These are phyloP conservation scores for Leptonema lineaticorne DNA, from an alignment of 1,140 invertebrate genomes.

Conservation along the genomic window DNA sequence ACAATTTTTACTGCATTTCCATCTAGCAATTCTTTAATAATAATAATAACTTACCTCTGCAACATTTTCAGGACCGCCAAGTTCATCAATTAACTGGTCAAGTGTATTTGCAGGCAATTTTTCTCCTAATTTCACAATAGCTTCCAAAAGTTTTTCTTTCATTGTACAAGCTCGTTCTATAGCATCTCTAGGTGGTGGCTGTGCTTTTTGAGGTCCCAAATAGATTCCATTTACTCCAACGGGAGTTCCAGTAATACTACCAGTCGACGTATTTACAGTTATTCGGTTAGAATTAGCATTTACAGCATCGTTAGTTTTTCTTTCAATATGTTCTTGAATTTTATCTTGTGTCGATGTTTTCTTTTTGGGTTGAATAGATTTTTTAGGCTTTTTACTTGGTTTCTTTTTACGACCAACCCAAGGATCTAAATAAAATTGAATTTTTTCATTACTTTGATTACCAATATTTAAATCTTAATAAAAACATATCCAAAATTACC, in stretches of 20 bases:
- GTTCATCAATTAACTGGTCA: conserved; percentile 96
- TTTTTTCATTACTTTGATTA: not conserved
- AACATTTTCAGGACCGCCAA: conserved; percentile 96
- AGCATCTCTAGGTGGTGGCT: conserved; percentile 72
- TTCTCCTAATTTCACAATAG: conserved; percentile 86
- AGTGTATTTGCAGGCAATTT: conserved; percentile 95
- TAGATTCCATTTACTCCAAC: conserved; percentile 54
- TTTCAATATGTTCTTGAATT: conserved; percentile 66
- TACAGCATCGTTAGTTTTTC: conserved; percentile 53
- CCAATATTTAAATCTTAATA: not conserved
- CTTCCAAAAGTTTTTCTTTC: conserved; percentile 86
- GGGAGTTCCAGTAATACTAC: conserved; percentile 49
- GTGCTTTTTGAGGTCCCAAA: conserved; percentile 42
- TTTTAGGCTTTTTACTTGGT: conserved; percentile 66
- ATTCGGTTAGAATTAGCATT: conserved; percentile 39
- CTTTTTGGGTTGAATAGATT: conserved; percentile 52
- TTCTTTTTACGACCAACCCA: conserved; percentile 79
- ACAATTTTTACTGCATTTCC: not conserved
- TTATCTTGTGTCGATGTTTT: conserved; percentile 75
- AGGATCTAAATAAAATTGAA: conserved; percentile 61
- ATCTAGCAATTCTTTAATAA: not conserved
- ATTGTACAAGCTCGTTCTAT: conserved; percentile 86
- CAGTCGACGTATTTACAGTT: conserved; percentile 45
- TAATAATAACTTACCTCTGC: conserved; percentile 71
- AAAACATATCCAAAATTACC: conserved; percentile 40